Evolutionary conservation across 2,797 vertebrate genomes (phyloP), one percentile per base, ranked within the genome.

Genomic region (Dendrocincla tyrannina): DNA sequence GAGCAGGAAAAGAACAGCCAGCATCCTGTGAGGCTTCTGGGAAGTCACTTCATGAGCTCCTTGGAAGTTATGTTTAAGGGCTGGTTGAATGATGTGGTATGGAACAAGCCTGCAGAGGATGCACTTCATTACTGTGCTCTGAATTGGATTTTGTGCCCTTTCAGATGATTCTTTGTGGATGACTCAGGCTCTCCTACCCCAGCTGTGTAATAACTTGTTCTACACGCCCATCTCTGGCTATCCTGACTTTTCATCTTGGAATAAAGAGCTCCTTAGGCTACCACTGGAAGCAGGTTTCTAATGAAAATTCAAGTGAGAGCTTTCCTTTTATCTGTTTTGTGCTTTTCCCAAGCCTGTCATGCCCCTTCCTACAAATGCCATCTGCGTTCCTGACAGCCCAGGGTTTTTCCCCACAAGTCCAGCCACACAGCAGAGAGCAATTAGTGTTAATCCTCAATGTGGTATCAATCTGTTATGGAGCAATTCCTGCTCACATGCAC

Each of bases 401-500:
- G 46, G 69, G 14, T 63, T 79, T 68, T 78, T 35, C 92, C 84
- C 84, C 81, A 39, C 55, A 79, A 35, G 72, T 77, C 44, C 37
- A 86, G 70, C 72, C 28, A 44, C 60, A 52, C 46, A 64, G 88
- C 91, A 88, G 66, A 74, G 68, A 93, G 89, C 39, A 85, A 83
- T 89, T 74, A 84, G 85, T 3, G 11, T 37, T 86, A 89, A 78
- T 68, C 58, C 75, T 81, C 84, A 28, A 27, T 30, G 52, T 56
- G 88, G 89, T 77, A 91, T 39, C 84, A 64, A 9, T 28, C 81
- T 91, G 39, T 89, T 62, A 79, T 89, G 93, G 76, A 82, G 84
- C 46, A 89, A 89, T 17, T 86, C 69, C 88, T 91, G 92, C 85
- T 80, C 92, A 47, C 78, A 12, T 64, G 63, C 63, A 72, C 37